Conservation (phyloP, 1,140 invertebrate genomes). For the Lycorma delicatula region DNA sequence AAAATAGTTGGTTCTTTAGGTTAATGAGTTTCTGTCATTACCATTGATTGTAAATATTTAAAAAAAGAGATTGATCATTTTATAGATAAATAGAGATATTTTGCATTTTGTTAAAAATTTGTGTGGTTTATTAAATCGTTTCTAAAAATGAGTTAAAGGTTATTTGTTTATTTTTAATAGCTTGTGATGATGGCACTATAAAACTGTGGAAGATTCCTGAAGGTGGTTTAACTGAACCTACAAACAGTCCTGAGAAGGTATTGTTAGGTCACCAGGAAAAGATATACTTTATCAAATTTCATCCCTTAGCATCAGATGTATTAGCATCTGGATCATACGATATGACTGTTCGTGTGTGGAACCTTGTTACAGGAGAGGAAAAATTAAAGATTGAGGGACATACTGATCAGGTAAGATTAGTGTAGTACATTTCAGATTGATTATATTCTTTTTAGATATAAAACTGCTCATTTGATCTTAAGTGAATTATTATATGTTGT, state of each 20-base stretch:
- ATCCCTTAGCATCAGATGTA: slow-evolving; percentile 77
- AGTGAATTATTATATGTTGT: too few species aligned
- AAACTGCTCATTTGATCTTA: too few species aligned
- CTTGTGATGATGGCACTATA: slow-evolving; percentile 84
- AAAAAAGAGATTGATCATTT: too few species aligned
- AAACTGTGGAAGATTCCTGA: slow-evolving; percentile 71
- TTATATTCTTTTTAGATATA: too few species aligned
- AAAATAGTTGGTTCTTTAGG: too few species aligned
- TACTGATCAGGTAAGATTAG: slow-evolving; percentile 51
- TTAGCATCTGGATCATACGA: slow-evolving; percentile 82
- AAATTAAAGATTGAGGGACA: slow-evolving; percentile 55
- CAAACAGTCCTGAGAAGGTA: slow-evolving; percentile 48
- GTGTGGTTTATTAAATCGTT: too few species aligned
- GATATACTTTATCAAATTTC: slow-evolving; percentile 84
- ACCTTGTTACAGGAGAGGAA: slow-evolving; percentile 45
- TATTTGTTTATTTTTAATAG: slow-evolving; percentile 38
- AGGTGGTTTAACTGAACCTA: slow-evolving; percentile 61
- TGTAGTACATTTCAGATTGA: too few species aligned
- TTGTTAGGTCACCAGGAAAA: slow-evolving; percentile 76
- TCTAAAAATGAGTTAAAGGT: neutral
- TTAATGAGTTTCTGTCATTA: too few species aligned
- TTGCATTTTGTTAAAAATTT: too few species aligned
- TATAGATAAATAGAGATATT: too few species aligned
- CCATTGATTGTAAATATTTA: too few species aligned
- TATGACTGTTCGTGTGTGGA: slow-evolving; percentile 80